Base-by-base conservation (phyloP, 2,888 invertebrate species). In the Meiosimyza decipiens region DNA sequence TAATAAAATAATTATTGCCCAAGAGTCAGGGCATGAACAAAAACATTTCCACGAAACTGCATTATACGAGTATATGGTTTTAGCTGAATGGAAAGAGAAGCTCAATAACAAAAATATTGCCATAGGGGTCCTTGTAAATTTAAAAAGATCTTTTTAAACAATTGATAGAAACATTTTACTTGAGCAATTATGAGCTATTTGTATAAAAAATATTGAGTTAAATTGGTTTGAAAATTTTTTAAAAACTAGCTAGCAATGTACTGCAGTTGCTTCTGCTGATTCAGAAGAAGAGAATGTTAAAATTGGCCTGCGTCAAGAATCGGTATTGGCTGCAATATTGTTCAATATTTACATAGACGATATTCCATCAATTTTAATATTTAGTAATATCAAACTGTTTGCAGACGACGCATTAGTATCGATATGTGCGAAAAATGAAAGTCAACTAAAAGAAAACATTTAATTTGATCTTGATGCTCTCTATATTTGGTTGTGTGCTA, bases 301-400 rank as follows among this genome's bases (percentile, higher is more conserved):
- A 49, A 65, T 65, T 4, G 65, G 51, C 0, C 22, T 65, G 51
- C 18, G 2, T 22, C 22, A 22, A 22, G 22, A 2, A 22, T 22
- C 22, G 22, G 1, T 22, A 2, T 2, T 22, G 12, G n/a, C 65
- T 22, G n/a, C 50, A 50, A 18, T 16, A 22, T 50, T 50, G 16
- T 65, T 65, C 18, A 65, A n/a, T 18, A 65, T 65, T 40, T 57
- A 68, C 49, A 64, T 51, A 49, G 22, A 64, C 22, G 22, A 22
- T 2, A 22, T 22, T 22, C 22, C 22, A 22, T 22, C 22, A 22
- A 22, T 22, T 22, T 16, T 57, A 12, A 68, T 57, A 49, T 18
- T 47, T 40, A 18, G 55, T 55, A 22, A 55, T 16, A 55, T 68
- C 6, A 55, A 33, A 13, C 6, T 57, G 18, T 55, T 68, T 18